phyloP scores from a whole-genome alignment of 2,888 invertebrate species.

The Agrochola macilenta region DNA sequence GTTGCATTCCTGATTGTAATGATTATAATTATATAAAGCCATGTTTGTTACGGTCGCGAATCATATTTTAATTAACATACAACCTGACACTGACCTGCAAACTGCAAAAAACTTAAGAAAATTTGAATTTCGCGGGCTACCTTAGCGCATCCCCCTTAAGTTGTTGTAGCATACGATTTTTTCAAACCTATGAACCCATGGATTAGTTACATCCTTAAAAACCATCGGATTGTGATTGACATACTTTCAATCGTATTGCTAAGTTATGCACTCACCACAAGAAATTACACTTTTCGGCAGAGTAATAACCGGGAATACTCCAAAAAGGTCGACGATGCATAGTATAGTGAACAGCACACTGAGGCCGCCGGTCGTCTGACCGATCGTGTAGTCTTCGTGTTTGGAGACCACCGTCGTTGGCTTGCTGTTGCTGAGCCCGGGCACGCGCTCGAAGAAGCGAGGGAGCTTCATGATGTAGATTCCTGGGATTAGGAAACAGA shows the following conservation, averaged over 20 bases:
- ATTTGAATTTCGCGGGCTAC: too few relatives aligned
- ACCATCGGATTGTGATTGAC: too few relatives aligned
- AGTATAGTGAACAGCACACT: conserved; percentile 93
- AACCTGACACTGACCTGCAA: too few relatives aligned
- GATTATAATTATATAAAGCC: too few relatives aligned
- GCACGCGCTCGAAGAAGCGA: conserved; percentile 50
- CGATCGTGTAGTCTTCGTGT: conserved; percentile 75
- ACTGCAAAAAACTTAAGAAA: too few relatives aligned
- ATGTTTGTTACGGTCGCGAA: too few relatives aligned
- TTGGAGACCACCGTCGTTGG: conserved; percentile 69
- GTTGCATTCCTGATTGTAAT: too few relatives aligned
- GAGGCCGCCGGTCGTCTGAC: conserved; percentile 87
- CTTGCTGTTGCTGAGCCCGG: conserved; percentile 57
- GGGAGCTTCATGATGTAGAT: conserved; percentile 72
- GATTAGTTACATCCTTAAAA: too few relatives aligned
- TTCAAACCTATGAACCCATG: too few relatives aligned
- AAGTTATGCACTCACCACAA: conserved; percentile 90
- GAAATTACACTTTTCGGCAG: conserved; percentile 94
- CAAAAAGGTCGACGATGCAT: conserved; percentile 95
- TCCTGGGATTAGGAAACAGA: conserved; percentile 40
- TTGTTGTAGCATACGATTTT: too few relatives aligned
- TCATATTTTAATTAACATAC: too few relatives aligned
- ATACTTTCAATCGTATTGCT: not conserved
- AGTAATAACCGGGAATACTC: conserved; percentile 95
- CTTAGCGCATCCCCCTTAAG: too few relatives aligned